A percentile compares a stretch with the other conserved stretches of the same genome.
phyloP scores from a whole-genome alignment of 2,888 invertebrate species.

The Hirudinaria manillensis region DNA sequence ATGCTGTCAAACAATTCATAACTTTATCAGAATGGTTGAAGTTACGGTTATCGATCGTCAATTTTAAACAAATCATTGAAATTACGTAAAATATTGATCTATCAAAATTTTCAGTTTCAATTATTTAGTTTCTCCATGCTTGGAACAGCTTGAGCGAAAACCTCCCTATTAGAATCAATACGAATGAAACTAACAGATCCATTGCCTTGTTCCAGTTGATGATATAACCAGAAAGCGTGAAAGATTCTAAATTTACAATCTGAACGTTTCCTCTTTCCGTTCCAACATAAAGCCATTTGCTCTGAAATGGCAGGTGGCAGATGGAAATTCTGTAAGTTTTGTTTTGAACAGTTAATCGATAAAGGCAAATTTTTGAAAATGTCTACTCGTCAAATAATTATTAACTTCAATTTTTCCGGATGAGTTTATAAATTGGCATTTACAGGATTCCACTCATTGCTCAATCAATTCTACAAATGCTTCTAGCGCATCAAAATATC shows the following conservation, averaged over 20 bases:
- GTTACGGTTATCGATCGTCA: too few relatives aligned
- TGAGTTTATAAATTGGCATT: not conserved
- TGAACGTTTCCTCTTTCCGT: slow-evolving; percentile 97
- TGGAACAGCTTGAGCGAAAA: too few relatives aligned
- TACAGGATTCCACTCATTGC: too few relatives aligned
- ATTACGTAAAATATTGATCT: too few relatives aligned
- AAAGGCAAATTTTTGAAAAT: not conserved
- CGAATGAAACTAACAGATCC: slow-evolving; percentile 70
- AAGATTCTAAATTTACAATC: slow-evolving; percentile 90
- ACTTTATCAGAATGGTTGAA: too few relatives aligned
- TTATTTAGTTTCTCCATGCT: too few relatives aligned
- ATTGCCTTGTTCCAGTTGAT: slow-evolving; percentile 99
- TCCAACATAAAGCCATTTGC: slow-evolving; percentile 97
- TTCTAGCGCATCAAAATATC: too few relatives aligned
- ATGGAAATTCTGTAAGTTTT: slow-evolving; percentile 75
- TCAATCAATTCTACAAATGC: too few relatives aligned
- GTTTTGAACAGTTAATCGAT: not conserved
- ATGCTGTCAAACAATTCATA: slow-evolving; percentile 14
- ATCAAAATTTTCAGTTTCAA: too few relatives aligned
- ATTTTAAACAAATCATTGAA: too few relatives aligned
- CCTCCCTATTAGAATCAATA: too few relatives aligned
- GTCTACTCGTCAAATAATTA: not conserved
- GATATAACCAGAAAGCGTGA: slow-evolving; percentile 90
- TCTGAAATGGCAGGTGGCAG: slow-evolving; percentile 88
- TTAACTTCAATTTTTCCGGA: not conserved